phyloP scores from a whole-genome alignment of 2,888 invertebrate species.

The Euphydryas editha region DNA sequence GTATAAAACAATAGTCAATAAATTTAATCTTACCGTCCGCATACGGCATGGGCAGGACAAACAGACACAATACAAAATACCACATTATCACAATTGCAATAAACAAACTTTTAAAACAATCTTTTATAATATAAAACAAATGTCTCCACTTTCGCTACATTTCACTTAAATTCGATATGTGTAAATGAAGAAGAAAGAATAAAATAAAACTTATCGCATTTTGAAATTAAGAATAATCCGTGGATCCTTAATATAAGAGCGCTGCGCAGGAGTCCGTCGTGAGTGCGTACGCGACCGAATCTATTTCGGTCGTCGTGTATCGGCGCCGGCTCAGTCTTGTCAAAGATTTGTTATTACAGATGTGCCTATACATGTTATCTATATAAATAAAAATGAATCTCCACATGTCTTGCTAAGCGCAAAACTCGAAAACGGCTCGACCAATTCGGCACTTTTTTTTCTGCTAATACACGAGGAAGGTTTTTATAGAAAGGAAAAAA shows the following conservation, averaged over 20 bases:
- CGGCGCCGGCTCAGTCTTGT: constrained; percentile 67
- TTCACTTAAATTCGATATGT: constrained; percentile 42
- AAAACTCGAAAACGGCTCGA: too few relatives aligned
- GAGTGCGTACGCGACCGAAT: constrained; percentile 62
- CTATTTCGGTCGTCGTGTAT: constrained; percentile 72
- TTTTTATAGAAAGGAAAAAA: too few relatives aligned
- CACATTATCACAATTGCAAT: constrained; percentile 49
- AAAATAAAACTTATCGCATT: constrained; percentile 20
- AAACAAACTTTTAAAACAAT: constrained; percentile 37
- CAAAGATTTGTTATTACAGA: constrained; percentile 61
- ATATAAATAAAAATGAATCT: background rate
- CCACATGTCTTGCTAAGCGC: too few relatives aligned
- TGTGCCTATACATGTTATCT: constrained; percentile 2
- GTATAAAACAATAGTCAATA: constrained; percentile 11
- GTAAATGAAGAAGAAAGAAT: constrained; percentile 36
- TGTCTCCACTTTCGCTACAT: constrained; percentile 43
- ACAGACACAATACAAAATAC: constrained; percentile 46
- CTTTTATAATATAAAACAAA: constrained; percentile 24
- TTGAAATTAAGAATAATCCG: constrained; percentile 27
- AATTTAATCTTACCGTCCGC: constrained; percentile 47
- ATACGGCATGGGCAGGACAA: constrained; percentile 42
- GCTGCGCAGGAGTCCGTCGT: constrained; percentile 63
- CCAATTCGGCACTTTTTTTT: too few relatives aligned
- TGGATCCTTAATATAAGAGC: constrained; percentile 36
- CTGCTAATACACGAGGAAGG: too few relatives aligned